Evolutionary conservation across 1,140 invertebrate genomes (phyloP).

Genomic region (Schmidtea mediterranea): DNA sequence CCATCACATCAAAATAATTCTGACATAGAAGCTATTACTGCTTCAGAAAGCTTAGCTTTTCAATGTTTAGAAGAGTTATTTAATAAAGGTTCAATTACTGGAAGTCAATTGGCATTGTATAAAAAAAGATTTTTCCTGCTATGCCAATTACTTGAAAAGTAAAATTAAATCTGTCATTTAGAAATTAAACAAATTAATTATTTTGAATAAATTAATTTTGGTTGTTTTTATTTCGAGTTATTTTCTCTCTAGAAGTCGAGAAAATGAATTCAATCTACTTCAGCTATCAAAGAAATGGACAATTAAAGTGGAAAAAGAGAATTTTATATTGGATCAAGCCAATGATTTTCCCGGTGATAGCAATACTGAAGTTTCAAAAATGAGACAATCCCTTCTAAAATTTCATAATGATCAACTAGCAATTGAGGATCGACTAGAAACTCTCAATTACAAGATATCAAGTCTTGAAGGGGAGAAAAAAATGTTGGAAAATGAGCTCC

Average conservation of each 20-base stretch:
- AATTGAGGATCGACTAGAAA: constrained; percentile 21
- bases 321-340: constrained; percentile 18
- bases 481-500: constrained; percentile 2
- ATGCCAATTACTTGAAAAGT: constrained; percentile 22
- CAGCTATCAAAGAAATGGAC: constrained; percentile 17
- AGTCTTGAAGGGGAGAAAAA: constrained; percentile 10
- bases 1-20: neutral
- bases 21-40: no score
- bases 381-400: constrained; percentile 20
- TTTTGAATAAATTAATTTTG: no score
- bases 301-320: constrained; percentile 16
- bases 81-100: constrained; percentile 23
- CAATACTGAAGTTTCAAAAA: constrained; percentile 20
- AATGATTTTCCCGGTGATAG: constrained; percentile 24
- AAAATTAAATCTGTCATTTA: constrained; percentile 4
- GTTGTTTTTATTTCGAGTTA: no score
- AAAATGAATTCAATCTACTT: constrained; percentile 16
- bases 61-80: constrained; percentile 16
- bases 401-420: constrained; percentile 21
- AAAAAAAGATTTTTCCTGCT: constrained; percentile 25
- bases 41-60: constrained; percentile 7
- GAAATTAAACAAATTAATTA: neutral
- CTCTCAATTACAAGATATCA: constrained; percentile 23
- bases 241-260: constrained; percentile 16
- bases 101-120: constrained; percentile 21